Base-by-base conservation (phyloP, 2,888 invertebrate species). In the Lumbricus terrestris region DNA sequence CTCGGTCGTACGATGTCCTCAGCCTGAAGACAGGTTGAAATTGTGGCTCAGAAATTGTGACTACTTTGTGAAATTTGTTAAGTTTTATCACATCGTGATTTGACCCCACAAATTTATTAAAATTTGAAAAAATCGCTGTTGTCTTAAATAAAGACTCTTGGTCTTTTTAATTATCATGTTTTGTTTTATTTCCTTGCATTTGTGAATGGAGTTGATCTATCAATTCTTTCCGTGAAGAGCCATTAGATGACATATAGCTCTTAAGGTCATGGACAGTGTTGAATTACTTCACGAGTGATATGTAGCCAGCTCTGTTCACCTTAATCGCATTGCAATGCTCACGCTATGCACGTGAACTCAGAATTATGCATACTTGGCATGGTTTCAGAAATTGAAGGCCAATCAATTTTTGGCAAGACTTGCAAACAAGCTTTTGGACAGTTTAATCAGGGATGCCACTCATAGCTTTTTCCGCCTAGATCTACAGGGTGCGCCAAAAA, bases 1-100 rank as follows among this genome's bases (percentile, higher is more conserved):
- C 97, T 89, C 96, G 97, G 91, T 97, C 97, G 33, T 97, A 97
- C 93, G 97, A 97, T 94, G 97, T 98, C 4, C 96, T 96, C 82
- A 96, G 96, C 82, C 95, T 98, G 16, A 96, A 96, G 91, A 96
- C 97, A 0, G 97, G 97, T 94, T 96, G 88, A 89, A 83, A 47
- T 15, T 4, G 23, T 47, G 47, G 47, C 47, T 20, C 69, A 69
- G n/a, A 69, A n/a, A n/a, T n/a, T n/a, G 16, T 69, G 69, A 0
- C 23, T 47, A 18, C 47, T 47, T 47, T 20, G 23, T 47, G 23
- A 47, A n/a, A n/a, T n/a, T n/a, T n/a, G 6, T 16, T 16, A 69
- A n/a, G 8, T 69, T n/a, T 69, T 8, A 29, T 69, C n/a, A n/a
- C n/a, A 69, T 29, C 69, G 8, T 8, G 69, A 69, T 69, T 69